Percentiles rank a stretch among this genome's conserved stretches.
Evolutionary conservation across 2,113 vertebrate species (phyloP).

Genomic region (Hydropotes inermis): DNA sequence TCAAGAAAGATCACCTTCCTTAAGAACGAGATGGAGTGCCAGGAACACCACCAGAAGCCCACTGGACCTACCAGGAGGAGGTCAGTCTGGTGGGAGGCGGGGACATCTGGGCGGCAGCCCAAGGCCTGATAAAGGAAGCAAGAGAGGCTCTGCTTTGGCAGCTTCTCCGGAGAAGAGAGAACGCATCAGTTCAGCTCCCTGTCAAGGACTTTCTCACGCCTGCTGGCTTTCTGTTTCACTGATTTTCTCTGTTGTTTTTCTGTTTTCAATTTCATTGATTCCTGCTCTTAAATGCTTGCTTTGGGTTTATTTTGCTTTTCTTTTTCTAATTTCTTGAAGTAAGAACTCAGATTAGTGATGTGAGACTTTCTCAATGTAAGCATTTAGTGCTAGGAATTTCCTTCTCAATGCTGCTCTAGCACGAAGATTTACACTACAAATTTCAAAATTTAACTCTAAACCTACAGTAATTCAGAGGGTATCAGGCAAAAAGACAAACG

Average conservation of each 20-base stretch:
- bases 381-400: not conserved
- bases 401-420: not conserved
- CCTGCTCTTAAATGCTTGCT: not conserved
- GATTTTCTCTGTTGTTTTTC: not conserved
- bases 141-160: not conserved
- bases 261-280: not conserved
- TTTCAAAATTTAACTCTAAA: not conserved
- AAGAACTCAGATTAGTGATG: not conserved
- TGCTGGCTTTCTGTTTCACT: not conserved
- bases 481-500: not conserved
- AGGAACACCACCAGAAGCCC: not conserved
- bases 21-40: not conserved
- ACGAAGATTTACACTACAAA: not conserved
- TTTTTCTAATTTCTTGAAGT: not conserved
- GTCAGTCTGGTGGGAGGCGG: not conserved
- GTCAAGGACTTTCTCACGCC: not conserved
- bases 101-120: not conserved
- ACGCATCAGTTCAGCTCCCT: accelerated
- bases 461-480: not conserved
- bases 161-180: not conserved
- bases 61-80: not conserved
- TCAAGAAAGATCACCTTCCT: not conserved
- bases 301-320: not conserved
- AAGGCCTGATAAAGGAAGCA: not conserved
- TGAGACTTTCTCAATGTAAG: not conserved